These are phyloP conservation scores for Orgyia antiqua DNA, from an alignment of 2,888 invertebrate species.

Conservation along the genomic window DNA sequence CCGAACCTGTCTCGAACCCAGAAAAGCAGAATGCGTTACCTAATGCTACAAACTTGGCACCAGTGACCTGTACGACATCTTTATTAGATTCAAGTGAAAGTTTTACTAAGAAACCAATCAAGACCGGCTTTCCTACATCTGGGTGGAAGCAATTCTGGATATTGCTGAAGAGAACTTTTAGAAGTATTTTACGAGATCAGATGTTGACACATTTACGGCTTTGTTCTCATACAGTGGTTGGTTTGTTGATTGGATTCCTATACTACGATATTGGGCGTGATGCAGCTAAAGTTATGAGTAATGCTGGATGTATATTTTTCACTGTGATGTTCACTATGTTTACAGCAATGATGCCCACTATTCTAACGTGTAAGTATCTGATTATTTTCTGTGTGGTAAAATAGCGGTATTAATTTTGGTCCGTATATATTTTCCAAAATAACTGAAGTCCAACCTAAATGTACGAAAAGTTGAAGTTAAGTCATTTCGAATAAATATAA, in stretches of 20 bases:
- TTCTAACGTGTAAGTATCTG: constrained; percentile 92
- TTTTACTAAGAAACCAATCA: constrained; percentile 80
- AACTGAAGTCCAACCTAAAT: too few relatives aligned
- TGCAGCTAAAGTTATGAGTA: constrained; percentile 95
- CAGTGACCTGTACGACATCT: constrained; percentile 84
- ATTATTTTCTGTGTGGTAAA: too few relatives aligned
- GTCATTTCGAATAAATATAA: too few relatives aligned
- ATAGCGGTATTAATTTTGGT: too few relatives aligned
- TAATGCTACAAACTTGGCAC: constrained; percentile 58
- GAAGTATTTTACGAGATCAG: constrained; percentile 90
- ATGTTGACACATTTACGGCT: constrained; percentile 93
- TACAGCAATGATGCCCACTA: constrained; percentile 99
- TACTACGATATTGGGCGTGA: constrained; percentile 96
- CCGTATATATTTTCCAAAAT: too few relatives aligned
- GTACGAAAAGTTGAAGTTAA: too few relatives aligned
- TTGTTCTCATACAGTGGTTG: constrained; percentile 91
- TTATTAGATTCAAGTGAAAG: constrained; percentile 85
- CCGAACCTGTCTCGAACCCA: constrained; percentile 51
- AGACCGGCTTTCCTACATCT: constrained; percentile 88
- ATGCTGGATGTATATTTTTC: constrained; percentile 97
- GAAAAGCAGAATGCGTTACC: constrained; percentile 55
- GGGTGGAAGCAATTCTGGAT: constrained; percentile 92
- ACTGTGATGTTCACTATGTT: constrained; percentile 98
- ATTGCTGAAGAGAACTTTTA: constrained; percentile 89
- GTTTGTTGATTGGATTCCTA: constrained; percentile 93